Evolutionary conservation across 1,140 invertebrate species (phyloP), one percentile per base, ranked within the genome.

Genomic region (Nylanderia fulva): DNA sequence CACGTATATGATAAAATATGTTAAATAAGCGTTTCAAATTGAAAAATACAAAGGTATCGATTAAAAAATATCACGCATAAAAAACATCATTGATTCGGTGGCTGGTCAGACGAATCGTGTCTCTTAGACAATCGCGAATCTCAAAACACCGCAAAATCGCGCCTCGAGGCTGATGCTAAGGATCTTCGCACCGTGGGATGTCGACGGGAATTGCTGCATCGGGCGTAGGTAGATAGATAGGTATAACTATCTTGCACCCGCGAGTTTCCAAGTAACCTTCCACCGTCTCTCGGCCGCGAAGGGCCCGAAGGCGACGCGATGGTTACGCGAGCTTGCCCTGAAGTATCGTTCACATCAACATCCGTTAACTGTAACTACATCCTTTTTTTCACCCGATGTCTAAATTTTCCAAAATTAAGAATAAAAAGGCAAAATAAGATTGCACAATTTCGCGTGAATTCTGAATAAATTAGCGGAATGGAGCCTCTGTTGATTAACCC

Each of bases 121-220:
- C 33, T 54, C n/a, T 21, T 13, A 66, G 72, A 84, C 63, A 75
- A 72, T 82, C 56, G 21, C 15, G 39, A n/a, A 24, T 56, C 69
- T 64, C 84, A 85, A 85, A 86, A 72, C 69, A 63, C 71, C 69
- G 60, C 61, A 24, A 74, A 83, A 88, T 52, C 58, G 72, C 86
- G 85, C 60, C 86, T 48, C 71, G 84, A 27, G 71, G 63, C 71
- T 64, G 58, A 85, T 66, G 84, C 83, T 88, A 72, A 88, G 64
- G 86, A 88, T 88, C 48, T 61, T 85, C 83, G 75, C 86, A 61
- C 86, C 33, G 71, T 76, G 58, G 71, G 88, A 89, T 77, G 86
- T 75, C 58, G 45, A 39, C 39, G 71, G 76, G 80, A 88, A 88
- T 88, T 82, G 85, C 48, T 69, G 63, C 52, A 75, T 8, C n/a